Percentiles rank a stretch among this genome's conserved stretches.
Conservation (phyloP, 2,113 vertebrate species). For the Polypterus bichir region DNA sequence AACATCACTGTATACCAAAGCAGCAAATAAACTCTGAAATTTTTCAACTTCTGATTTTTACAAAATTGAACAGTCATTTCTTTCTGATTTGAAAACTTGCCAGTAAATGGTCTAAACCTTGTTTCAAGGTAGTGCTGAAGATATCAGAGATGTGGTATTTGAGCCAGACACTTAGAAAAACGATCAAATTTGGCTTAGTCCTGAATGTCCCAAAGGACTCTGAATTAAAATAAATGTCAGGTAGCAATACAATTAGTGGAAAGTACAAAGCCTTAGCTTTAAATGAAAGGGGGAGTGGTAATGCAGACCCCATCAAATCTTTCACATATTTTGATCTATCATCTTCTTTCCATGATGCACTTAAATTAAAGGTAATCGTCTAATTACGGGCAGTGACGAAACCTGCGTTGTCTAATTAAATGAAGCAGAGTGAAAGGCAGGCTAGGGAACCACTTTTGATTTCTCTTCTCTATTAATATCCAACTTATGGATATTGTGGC, state of each 20-base stretch:
- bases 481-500: slow-evolving; percentile 42
- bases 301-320: slow-evolving; percentile 20
- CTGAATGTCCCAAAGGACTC: slow-evolving; percentile 20
- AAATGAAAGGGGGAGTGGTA: slow-evolving; percentile 15
- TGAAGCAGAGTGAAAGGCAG: too few species aligned
- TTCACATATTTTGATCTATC: slow-evolving; percentile 23
- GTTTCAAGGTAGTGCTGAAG: too few species aligned
- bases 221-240: slow-evolving; percentile 17
- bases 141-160: too few species aligned
- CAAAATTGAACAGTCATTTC: too few species aligned
- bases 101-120: too few species aligned
- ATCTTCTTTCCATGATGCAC: slow-evolving; percentile 31
- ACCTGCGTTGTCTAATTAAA: slow-evolving; percentile 18
- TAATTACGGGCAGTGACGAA: slow-evolving; percentile 20
- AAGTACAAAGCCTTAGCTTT: slow-evolving; percentile 15
- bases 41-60: too few species aligned
- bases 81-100: too few species aligned
- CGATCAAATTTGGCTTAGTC: slow-evolving; percentile 11
- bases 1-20: too few species aligned
- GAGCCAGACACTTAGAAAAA: not conserved
- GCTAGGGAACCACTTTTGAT: slow-evolving; percentile 29
- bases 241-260: slow-evolving; percentile 2
- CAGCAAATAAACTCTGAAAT: too few species aligned
- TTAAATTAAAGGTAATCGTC: slow-evolving; percentile 35
- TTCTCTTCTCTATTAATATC: slow-evolving; percentile 43